A percentile compares a stretch with the other conserved stretches of the same genome.
These are phyloP conservation scores for Monomorium pharaonis DNA, from an alignment of 1,140 invertebrate species.

Conservation along the genomic window DNA sequence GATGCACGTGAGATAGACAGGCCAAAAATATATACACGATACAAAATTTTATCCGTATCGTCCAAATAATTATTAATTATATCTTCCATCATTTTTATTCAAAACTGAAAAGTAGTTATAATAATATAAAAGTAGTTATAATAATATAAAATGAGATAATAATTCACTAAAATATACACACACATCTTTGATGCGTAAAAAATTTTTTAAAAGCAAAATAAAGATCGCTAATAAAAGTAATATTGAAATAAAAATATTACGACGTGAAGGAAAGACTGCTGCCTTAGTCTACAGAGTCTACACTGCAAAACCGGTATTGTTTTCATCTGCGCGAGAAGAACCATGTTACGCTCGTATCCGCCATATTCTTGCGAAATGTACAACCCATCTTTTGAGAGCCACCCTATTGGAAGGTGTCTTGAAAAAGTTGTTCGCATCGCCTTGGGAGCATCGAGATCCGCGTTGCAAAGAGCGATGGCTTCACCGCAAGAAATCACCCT, in stretches of 20 bases:
- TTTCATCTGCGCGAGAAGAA: not conserved
- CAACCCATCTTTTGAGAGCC: slow-evolving; percentile 40
- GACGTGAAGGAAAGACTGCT: not conserved
- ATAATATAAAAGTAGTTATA: not conserved
- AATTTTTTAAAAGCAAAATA: not conserved
- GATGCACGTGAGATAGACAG: not conserved
- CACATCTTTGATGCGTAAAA: not conserved
- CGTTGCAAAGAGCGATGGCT: slow-evolving; percentile 36
- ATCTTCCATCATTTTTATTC: too few relatives aligned
- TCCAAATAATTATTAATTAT: not conserved
- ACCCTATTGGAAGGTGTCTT: slow-evolving; percentile 28
- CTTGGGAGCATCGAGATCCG: slow-evolving; percentile 41
- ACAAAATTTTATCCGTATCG: not conserved
- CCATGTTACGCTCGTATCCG: not conserved
- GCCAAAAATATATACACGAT: not conserved
- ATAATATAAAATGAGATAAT: not conserved
- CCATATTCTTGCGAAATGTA: slow-evolving; percentile 22
- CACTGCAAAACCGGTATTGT: slow-evolving; percentile 24
- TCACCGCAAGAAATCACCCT: slow-evolving; percentile 46
- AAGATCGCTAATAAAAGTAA: not conserved
- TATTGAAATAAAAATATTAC: not conserved
- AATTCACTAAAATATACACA: too few relatives aligned
- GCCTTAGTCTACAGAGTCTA: not conserved
- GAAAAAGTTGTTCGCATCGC: slow-evolving; percentile 50
- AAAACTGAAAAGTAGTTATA: not conserved